These are phyloP conservation scores for Leptinotarsa juncta DNA, from an alignment of 2,888 invertebrate species.

Conservation along the genomic window DNA sequence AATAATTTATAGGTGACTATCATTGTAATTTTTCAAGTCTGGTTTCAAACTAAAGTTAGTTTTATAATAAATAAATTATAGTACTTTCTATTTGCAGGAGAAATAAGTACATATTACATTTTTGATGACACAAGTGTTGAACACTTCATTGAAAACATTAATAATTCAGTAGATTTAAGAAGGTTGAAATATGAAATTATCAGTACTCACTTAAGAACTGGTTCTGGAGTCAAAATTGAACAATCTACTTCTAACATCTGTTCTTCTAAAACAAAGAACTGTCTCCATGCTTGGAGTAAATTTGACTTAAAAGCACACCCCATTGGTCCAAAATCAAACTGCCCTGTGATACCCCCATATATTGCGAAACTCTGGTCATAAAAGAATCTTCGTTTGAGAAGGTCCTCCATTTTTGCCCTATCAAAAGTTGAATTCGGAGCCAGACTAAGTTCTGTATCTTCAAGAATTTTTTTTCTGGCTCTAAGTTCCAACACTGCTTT, in stretches of 20 bases:
- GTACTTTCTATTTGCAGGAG: too few relatives aligned
- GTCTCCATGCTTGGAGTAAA: conserved; percentile 92
- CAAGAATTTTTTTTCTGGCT: conserved; percentile 86
- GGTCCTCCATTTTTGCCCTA: conserved; percentile 94
- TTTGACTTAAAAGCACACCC: conserved; percentile 98
- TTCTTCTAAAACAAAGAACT: conserved; percentile 96
- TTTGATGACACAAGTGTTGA: too few relatives aligned
- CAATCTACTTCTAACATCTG: conserved; percentile 99
- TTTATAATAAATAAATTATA: too few relatives aligned
- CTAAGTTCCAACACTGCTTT: conserved; percentile 95
- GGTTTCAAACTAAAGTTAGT: too few relatives aligned
- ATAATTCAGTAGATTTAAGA: too few relatives aligned
- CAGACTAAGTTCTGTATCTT: conserved; percentile 91
- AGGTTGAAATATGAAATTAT: background rate
- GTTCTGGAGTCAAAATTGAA: conserved; percentile 96
- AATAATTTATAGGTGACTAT: too few relatives aligned
- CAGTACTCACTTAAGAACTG: conserved; percentile 82
- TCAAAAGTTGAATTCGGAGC: conserved; percentile 84
- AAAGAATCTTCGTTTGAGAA: conserved; percentile 96
- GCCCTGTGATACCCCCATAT: conserved; percentile 94
- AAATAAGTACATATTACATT: too few relatives aligned
- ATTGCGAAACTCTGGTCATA: conserved; percentile 99
- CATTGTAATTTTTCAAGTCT: too few relatives aligned
- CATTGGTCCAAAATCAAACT: conserved; percentile 99
- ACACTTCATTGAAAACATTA: too few relatives aligned